Percentiles rank a stretch among this genome's conserved stretches.
Conservation (phyloP, 1,140 invertebrate species). For the Saxidomus purpurata region DNA sequence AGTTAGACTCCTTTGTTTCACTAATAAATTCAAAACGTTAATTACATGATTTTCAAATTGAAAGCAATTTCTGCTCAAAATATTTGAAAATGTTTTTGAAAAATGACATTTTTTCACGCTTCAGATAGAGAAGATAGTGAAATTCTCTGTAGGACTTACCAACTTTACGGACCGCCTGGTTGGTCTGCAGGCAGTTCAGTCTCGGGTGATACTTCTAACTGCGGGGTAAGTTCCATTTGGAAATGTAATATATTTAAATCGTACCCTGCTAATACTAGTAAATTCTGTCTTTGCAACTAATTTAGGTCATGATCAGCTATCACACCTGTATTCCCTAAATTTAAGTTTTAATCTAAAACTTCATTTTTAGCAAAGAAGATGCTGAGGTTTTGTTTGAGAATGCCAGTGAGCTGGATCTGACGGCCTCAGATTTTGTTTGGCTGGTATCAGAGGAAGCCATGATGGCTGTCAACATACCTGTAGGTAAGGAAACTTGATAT, state of each 20-base stretch:
- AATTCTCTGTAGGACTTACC: conserved; percentile 86
- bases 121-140: conserved; percentile 95
- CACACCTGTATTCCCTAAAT: no score
- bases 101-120: no score
- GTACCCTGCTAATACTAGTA: no score
- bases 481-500: conserved; percentile 84
- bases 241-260: no score
- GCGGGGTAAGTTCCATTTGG: conserved; percentile 91
- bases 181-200: conserved; percentile 93
- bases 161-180: conserved; percentile 89
- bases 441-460: conserved; percentile 97
- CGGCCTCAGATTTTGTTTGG: conserved; percentile 97
- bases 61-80: no score
- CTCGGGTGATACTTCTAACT: conserved; percentile 96
- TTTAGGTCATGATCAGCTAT: no score
- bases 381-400: conserved; percentile 96
- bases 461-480: conserved; percentile 93
- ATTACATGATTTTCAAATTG: no score
- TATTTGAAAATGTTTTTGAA: no score
- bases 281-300: no score
- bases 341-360: no score
- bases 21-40: no score
- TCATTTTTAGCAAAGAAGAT: conserved; percentile 92
- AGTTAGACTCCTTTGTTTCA: no score
- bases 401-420: conserved; percentile 95